Conservation (phyloP, 2,888 invertebrate genomes). For the Xestobium rufovillosum region DNA sequence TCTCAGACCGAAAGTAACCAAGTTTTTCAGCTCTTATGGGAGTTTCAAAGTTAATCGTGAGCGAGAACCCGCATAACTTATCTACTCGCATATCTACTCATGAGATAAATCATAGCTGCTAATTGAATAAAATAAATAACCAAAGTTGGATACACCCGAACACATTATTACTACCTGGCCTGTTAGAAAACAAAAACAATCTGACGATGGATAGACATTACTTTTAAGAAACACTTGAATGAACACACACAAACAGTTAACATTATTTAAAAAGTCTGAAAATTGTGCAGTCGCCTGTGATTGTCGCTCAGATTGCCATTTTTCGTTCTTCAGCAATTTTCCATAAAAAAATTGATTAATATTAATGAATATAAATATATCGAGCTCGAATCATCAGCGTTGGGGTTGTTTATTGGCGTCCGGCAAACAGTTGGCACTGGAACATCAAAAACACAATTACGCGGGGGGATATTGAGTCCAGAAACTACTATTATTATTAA, state of each 20-base stretch:
- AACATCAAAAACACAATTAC: conserved; percentile 41
- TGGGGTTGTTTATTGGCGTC: conserved; percentile 40
- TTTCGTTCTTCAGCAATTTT: conserved; percentile 31
- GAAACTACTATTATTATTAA: not conserved
- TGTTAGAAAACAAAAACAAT: too few relatives aligned
- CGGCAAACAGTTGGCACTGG: conserved; percentile 45
- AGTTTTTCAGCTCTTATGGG: too few relatives aligned
- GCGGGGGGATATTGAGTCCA: conserved; percentile 30
- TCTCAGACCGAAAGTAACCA: too few relatives aligned
- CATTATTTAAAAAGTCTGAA: conserved; percentile 27
- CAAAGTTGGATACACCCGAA: too few relatives aligned
- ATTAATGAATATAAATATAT: conserved; percentile 26
- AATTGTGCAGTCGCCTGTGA: conserved; percentile 36
- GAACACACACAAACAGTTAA: conserved; percentile 31
- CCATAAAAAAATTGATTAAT: conserved; percentile 30
- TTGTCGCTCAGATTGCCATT: conserved; percentile 40
- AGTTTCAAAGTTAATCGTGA: too few relatives aligned
- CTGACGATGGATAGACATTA: conserved; percentile 26
- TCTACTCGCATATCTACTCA: too few relatives aligned
- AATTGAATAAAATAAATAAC: too few relatives aligned
- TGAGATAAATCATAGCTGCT: too few relatives aligned
- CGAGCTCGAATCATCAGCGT: conserved; percentile 34
- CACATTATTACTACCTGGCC: too few relatives aligned
- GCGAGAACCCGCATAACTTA: too few relatives aligned
- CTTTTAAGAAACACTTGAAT: conserved; percentile 33